Conservation (phyloP, 2,888 invertebrate species). For the Eupithecia abbreviata region DNA sequence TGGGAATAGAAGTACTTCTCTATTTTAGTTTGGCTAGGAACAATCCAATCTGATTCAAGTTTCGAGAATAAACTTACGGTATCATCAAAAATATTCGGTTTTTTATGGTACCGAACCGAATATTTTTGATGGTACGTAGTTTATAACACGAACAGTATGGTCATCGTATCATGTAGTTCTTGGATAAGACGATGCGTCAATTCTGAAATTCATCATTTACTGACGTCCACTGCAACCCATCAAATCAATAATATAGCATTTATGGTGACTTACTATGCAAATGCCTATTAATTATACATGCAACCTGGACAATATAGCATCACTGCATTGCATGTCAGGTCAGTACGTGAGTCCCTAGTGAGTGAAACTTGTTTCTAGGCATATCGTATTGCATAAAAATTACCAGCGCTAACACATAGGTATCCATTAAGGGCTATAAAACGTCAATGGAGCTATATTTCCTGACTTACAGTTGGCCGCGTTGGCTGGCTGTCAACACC, state of each 20-base stretch:
- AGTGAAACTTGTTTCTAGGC: neutral
- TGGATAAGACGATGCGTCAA: neutral
- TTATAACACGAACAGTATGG: neutral
- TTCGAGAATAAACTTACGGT: neutral
- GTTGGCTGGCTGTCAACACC: conserved; percentile 72
- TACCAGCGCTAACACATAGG: neutral
- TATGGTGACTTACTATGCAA: neutral
- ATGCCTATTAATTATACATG: neutral
- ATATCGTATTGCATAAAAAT: neutral
- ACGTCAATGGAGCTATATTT: conserved; percentile 17
- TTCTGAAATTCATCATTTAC: neutral
- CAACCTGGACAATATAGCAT: neutral
- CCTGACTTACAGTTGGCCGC: conserved; percentile 61
- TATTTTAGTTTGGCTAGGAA: neutral
- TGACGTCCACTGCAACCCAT: neutral
- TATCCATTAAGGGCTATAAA: conserved; percentile 31
- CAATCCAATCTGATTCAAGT: neutral
- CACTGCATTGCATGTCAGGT: neutral
- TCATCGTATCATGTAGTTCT: neutral
- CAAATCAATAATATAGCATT: neutral
- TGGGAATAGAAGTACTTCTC: neutral
- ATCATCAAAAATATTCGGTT: neutral
- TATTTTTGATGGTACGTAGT: too few relatives aligned
- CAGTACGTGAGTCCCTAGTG: neutral
- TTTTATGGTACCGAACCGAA: too few relatives aligned